Conservation (phyloP, 2,888 invertebrate genomes). For the Drosophila anomalata region DNA sequence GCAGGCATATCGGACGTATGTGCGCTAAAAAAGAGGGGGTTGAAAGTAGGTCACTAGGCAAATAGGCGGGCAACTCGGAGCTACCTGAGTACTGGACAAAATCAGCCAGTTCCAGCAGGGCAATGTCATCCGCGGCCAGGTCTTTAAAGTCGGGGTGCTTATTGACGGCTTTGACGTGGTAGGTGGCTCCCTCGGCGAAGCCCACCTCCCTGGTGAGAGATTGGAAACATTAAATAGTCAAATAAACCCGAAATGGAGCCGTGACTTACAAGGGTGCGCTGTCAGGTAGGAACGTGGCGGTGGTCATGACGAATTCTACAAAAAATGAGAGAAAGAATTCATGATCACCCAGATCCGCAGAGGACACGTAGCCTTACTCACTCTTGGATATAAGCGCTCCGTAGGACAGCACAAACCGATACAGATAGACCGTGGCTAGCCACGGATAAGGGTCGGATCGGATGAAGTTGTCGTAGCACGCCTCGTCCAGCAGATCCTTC, state of each 20-base stretch:
- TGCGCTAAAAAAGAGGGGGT: not conserved
- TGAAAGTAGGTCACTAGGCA: not conserved
- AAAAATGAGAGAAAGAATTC: not conserved
- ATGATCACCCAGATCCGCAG: not conserved
- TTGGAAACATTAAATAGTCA: not conserved
- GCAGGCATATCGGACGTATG: constrained; percentile 7
- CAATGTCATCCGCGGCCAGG: not conserved
- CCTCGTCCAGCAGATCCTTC: not conserved
- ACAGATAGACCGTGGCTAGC: constrained; percentile 1
- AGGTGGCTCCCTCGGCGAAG: not conserved
- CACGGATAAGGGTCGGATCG: not conserved
- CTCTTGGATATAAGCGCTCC: not conserved
- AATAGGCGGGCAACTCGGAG: too few species aligned
- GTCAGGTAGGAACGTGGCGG: not conserved
- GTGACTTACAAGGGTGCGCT: not conserved
- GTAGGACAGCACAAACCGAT: not conserved
- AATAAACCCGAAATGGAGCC: not conserved
- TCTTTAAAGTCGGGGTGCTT: not conserved
- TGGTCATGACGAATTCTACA: not conserved
- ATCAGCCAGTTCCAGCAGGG: not conserved
- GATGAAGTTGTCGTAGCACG: not conserved
- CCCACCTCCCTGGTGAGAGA: not conserved
- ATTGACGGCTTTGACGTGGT: not conserved
- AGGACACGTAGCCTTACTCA: not conserved
- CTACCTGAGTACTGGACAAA: not conserved